Evolutionary conservation across 2,888 invertebrate species (phyloP).

Genomic region (Oscheius myriophilus): DNA sequence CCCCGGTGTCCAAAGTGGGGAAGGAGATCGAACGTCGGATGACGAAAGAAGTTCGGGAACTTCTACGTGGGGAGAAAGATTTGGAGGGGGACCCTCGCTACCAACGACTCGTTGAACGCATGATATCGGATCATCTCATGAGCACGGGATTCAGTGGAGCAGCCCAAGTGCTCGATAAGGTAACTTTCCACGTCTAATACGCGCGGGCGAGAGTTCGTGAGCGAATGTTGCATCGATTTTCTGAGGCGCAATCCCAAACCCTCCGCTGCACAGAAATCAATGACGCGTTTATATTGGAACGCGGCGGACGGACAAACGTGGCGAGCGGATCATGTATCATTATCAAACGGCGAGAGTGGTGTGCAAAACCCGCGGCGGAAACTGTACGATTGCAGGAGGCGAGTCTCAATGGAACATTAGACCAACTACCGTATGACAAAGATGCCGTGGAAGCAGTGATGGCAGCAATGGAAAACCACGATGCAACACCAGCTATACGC

Average conservation of each 20-base stretch:
- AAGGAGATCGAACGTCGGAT: conserved; percentile 84
- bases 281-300: conserved; percentile 20
- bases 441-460: conserved; percentile 25
- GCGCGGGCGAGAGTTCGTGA: no score
- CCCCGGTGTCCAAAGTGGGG: conserved; percentile 88
- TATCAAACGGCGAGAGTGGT: no score
- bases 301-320: background rate
- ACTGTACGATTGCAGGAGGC: conserved; percentile 11
- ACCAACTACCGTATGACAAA: conserved; percentile 5
- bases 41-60: conserved; percentile 34
- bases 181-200: conserved; percentile 15
- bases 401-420: background rate
- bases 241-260: conserved; percentile 4
- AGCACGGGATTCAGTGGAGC: conserved; percentile 46
- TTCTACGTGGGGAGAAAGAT: conserved; percentile 55
- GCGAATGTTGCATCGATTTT: conserved; percentile 6
- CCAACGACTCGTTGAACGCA: conserved; percentile 2
- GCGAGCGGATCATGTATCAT: no score
- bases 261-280: conserved; percentile 19
- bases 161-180: conserved; percentile 56
- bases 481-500: conserved; percentile 34
- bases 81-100: conserved; percentile 39
- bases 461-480: conserved; percentile 31
- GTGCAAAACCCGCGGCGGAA: no score
- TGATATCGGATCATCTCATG: conserved; percentile 41